Percentiles rank a stretch among this genome's conserved stretches.
phyloP scores from a whole-genome alignment of 2,113 vertebrate genomes.

The Cepphus grylle region DNA sequence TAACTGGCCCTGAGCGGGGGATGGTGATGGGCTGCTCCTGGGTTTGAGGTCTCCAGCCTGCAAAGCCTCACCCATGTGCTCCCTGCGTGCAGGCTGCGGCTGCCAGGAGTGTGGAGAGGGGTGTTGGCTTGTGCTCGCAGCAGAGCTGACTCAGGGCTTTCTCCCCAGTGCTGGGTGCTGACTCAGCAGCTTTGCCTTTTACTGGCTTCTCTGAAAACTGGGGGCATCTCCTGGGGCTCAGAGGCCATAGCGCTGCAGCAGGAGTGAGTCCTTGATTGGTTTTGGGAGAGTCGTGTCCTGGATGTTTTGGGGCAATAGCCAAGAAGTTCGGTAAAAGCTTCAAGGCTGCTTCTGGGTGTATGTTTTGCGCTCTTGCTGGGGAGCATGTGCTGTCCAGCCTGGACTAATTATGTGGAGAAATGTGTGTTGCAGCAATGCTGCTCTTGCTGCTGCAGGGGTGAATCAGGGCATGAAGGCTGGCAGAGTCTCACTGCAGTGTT shows the following conservation, averaged over 20 bases:
- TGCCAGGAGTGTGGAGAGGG: not conserved
- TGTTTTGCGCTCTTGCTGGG: not conserved
- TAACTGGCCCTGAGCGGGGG: not conserved
- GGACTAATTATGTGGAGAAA: not conserved
- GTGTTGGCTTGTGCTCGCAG: not conserved
- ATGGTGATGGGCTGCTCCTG: not conserved
- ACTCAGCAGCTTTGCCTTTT: conserved; percentile 22
- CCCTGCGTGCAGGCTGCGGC: not conserved
- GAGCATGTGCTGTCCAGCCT: not conserved
- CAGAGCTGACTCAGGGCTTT: conserved; percentile 51
- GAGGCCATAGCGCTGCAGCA: not conserved
- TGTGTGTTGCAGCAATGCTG: not conserved
- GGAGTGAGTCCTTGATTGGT: not conserved
- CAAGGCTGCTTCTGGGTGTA: not conserved
- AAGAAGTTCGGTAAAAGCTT: not conserved
- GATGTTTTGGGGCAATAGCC: not conserved
- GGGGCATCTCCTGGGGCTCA: not conserved
- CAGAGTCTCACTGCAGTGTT: not conserved
- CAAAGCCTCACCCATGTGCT: not conserved
- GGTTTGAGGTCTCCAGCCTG: not conserved
- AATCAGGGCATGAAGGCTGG: not conserved
- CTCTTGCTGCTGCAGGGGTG: not conserved
- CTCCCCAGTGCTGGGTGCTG: conserved; percentile 20
- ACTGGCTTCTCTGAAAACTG: not conserved
- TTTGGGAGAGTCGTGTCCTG: not conserved